phyloP scores from a whole-genome alignment of 1,140 invertebrate species.

The Parasteatoda tepidariorum region DNA sequence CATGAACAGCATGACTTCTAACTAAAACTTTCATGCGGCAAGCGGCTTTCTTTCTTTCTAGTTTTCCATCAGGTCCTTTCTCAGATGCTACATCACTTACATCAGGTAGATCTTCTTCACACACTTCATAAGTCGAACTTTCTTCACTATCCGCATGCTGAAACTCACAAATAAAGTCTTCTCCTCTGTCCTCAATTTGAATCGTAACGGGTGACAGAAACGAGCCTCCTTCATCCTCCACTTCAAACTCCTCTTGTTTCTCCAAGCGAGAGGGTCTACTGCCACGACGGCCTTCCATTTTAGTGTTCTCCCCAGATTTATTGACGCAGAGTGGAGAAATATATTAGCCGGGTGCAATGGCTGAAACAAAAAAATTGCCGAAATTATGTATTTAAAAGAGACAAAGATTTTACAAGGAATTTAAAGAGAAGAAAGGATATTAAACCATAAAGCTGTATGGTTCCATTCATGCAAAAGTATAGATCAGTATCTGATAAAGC shows the following conservation, averaged over 20 bases:
- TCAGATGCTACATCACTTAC: conserved; percentile 27
- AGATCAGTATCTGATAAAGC: background rate
- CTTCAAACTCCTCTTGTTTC: conserved; percentile 57
- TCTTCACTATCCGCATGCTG: conserved; percentile 38
- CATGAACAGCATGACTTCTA: conserved; percentile 88
- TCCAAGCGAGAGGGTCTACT: conserved; percentile 54
- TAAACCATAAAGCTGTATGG: background rate
- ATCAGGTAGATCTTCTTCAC: conserved; percentile 21
- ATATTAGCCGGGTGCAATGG: background rate
- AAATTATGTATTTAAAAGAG: background rate
- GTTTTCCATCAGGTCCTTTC: conserved; percentile 22
- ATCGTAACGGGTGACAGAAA: conserved; percentile 58
- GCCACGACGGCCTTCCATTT: background rate
- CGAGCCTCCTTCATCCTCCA: conserved; percentile 36
- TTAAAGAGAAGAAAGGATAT: background rate
- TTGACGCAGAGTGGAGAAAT: background rate
- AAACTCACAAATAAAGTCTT: conserved; percentile 25
- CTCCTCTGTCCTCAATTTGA: conserved; percentile 57
- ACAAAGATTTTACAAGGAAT: background rate
- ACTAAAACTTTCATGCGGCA: conserved; percentile 80
- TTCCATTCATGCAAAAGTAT: background rate
- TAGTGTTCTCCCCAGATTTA: background rate
- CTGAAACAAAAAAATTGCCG: background rate
- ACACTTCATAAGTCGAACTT: conserved; percentile 10
- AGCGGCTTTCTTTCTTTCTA: conserved; percentile 37